Evolutionary conservation across 37 sponge, comb jelly and placozoan species (phyloP), one percentile per base, ranked within the genome.

Genomic region (Hormiphora californensis): DNA sequence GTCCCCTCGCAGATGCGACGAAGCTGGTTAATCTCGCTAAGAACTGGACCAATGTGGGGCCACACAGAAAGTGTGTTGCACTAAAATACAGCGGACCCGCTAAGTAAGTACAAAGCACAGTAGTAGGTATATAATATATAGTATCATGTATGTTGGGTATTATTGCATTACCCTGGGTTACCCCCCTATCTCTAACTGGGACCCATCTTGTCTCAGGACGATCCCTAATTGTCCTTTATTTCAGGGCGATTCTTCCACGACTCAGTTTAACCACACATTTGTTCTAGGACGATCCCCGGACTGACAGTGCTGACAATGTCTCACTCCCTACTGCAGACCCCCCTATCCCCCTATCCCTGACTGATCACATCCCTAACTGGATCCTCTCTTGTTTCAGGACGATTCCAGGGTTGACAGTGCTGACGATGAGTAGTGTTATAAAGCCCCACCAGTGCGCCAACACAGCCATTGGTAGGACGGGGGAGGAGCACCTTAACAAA

Each of bases 31-130:
- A 73, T 5, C 40, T 73, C 5, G 81, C 81, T 73, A 40, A 73
- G 27, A 73, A 73, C 81, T 73, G 81, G 81, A 41, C 81, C 2
- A 73, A 73, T 30, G 81, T 73, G 44, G 38, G 38, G 19, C 67
- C 32, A 19, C 67, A 65, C 3, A 35, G 67, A 2, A 65, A 65
- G 37, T 65, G 67, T 19, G 35, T 27, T 15, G 67, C 67, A 17
- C 67, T 65, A 35, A 65, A 65, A 65, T 4, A 9, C 67, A 65
- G 35, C 67, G 38, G 36, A 5, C 31, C n/a, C n/a, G n/a, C 67
- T 36, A 65, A 65, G 67, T 65, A 65, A 65, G 67, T 39, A 65
- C 9, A 33, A 5, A 57, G n/a, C 3, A 28, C 37, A 33, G 21
- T n/a, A n/a, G n/a, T n/a, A n/a, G n/a, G n/a, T n/a, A n/a, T n/a